Conservation (phyloP, 2,888 invertebrate genomes). For the Plebejus argus region DNA sequence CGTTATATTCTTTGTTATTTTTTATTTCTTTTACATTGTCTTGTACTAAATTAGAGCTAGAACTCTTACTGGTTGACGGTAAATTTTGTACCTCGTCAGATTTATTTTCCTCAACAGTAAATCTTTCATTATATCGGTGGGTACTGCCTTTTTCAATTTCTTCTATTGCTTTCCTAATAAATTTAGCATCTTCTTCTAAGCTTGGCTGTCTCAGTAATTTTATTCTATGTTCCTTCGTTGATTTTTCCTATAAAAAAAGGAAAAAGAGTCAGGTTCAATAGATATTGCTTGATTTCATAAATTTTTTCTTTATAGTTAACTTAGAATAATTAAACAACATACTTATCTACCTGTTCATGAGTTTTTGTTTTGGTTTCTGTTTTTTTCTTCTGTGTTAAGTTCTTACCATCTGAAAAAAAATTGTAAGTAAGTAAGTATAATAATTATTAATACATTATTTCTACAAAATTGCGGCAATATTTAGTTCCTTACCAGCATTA, state of each 20-base stretch:
- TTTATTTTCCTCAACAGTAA: conserved; percentile 45
- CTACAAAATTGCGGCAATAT: not conserved
- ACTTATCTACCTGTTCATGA: conserved; percentile 64
- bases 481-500: conserved; percentile 56
- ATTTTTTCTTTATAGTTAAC: not conserved
- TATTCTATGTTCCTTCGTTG: conserved; percentile 55
- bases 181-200: conserved; percentile 73
- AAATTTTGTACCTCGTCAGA: conserved; percentile 45
- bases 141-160: conserved; percentile 73
- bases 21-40: conserved; percentile 46
- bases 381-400: conserved; percentile 52
- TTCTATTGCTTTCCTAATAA: conserved; percentile 73
- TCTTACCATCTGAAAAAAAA: conserved; percentile 59
- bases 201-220: conserved; percentile 66
- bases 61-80: conserved; percentile 53
- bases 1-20: conserved; percentile 52
- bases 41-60: conserved; percentile 49
- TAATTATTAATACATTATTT: no score
- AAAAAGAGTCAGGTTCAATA: not conserved
- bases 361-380: conserved; percentile 55
- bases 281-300: not conserved
- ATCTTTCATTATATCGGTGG: conserved; percentile 56
- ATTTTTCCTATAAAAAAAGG: conserved; percentile 35
- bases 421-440: not conserved
- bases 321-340: conserved; percentile 38